A percentile compares a stretch with the other conserved stretches of the same genome.
phyloP scores from a whole-genome alignment of 2,113 vertebrate species.

The Pterocles orientalis region DNA sequence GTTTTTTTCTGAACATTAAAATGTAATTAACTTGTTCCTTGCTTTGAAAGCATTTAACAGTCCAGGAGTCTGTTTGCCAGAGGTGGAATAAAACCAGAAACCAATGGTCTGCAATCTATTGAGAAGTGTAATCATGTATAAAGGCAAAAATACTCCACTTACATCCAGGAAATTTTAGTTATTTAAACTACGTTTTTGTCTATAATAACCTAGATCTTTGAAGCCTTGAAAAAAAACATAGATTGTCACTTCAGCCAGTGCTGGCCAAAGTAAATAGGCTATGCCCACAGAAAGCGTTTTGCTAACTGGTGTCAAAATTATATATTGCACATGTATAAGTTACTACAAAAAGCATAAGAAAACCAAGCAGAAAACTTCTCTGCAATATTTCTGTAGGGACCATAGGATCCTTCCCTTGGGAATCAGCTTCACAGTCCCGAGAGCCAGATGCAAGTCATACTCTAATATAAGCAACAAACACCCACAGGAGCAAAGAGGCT shows the following conservation, averaged over 20 bases:
- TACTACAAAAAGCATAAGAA: neutral
- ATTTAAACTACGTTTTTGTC: neutral
- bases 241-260: neutral
- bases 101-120: neutral
- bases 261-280: neutral
- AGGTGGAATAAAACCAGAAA: neutral
- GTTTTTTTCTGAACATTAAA: neutral
- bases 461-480: neutral
- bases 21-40: neutral
- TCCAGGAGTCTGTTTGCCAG: neutral
- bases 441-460: neutral
- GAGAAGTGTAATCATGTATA: neutral
- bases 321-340: neutral
- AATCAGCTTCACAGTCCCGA: neutral
- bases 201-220: neutral
- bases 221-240: neutral
- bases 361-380: neutral
- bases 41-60: neutral
- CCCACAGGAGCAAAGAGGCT: neutral
- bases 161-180: neutral
- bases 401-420: neutral
- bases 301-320: neutral
- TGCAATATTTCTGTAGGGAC: neutral
- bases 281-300: neutral
- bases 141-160: neutral